Percentiles rank a stretch among this genome's conserved stretches.
phyloP scores from a whole-genome alignment of 2,113 vertebrate species.

The Triplophysa siluroides region DNA sequence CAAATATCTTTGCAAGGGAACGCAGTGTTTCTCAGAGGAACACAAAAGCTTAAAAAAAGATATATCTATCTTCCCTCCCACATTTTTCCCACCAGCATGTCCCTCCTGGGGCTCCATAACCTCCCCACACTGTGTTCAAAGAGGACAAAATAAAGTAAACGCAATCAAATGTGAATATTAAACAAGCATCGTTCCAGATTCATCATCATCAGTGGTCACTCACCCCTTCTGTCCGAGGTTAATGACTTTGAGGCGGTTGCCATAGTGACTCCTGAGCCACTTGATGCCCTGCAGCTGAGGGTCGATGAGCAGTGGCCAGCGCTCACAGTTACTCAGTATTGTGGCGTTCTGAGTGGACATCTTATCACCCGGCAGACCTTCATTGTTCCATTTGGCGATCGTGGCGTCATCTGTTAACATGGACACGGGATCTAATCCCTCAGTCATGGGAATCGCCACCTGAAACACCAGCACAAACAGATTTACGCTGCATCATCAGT shows the following conservation, averaged over 20 bases:
- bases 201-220: conserved; percentile 31
- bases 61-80: too few species aligned
- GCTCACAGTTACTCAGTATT: conserved; percentile 73
- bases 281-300: conserved; percentile 77
- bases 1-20: too few species aligned
- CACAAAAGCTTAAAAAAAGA: too few species aligned
- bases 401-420: conserved; percentile 74
- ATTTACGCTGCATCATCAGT: neutral
- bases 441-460: conserved; percentile 72
- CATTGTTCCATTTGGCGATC: conserved; percentile 78
- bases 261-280: conserved; percentile 77
- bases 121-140: too few species aligned
- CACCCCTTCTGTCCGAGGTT: conserved; percentile 76
- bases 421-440: conserved; percentile 72
- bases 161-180: too few species aligned
- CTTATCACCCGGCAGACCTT: conserved; percentile 73
- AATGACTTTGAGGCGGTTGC: conserved; percentile 71
- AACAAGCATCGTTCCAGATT: too few species aligned
- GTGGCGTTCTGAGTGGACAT: conserved; percentile 76
- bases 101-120: too few species aligned
- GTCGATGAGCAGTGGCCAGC: conserved; percentile 77
- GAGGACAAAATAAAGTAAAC: too few species aligned
- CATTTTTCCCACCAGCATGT: too few species aligned
- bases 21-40: too few species aligned
- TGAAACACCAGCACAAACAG: conserved; percentile 40